Base-by-base conservation (phyloP, 2,888 invertebrate species). In the Drosophila villosipedis region DNA sequence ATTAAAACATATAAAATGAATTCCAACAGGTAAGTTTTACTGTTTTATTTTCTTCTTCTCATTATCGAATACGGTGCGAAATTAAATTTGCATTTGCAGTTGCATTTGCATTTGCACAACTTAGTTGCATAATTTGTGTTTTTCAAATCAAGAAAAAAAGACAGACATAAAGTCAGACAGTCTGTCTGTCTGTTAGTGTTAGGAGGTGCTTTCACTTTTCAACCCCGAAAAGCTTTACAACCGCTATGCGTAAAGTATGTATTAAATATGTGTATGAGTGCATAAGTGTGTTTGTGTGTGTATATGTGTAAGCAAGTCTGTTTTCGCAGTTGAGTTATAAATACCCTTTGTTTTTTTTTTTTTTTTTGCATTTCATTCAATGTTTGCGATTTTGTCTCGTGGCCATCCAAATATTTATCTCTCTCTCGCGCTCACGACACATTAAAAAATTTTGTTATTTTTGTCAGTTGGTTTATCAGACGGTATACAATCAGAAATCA, bases 61-160 rank as follows among this genome's bases (percentile, higher is more conserved):
- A 35, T 25, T 49, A 30, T 9, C 37, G 35, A 50, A 25, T 16
- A 14, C 61, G 30, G 25, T 49, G 30, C 53, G 22, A 25, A 61
- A 52, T 58, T 54, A 12, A 9, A 33, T 35, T 50, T n/a, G 60
- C 30, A 55, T 67, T 58, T 55, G 61, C 35, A 76, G 71, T 90
- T 90, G 89, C 91, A 90, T 90, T 37, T 54, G 25, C 30, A 55
- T 67, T 58, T 55, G 58, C 37, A 63, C 57, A 57, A 57, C 19
- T 57, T 57, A 76, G 70, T 90, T 90, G 89, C 90, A 90, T 90
- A 90, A 90, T 82, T 76, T 61, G 57, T 55, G 16, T 41, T 37
- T 55, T 19, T 14, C 37, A 31, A 31, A 49, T 60, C 10, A 28
- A 30, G 37, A 57, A 64, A 47, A 47, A 37, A 16, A 68, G 59